These are phyloP conservation scores for Aegotheles bennettii DNA, from an alignment of 2,113 vertebrate species.

Conservation along the genomic window DNA sequence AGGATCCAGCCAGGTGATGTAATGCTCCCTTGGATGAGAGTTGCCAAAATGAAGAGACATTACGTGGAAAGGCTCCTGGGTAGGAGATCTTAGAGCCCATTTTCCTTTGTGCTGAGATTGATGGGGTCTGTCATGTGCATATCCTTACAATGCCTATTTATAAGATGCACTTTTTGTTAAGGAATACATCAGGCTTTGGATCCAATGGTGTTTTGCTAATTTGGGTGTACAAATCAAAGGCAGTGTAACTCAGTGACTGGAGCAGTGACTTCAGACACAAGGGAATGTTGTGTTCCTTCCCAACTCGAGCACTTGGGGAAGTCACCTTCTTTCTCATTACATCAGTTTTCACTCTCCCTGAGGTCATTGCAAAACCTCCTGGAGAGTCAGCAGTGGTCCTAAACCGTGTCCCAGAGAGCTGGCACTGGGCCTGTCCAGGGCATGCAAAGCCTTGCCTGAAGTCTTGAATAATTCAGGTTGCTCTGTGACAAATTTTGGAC, in stretches of 20 bases:
- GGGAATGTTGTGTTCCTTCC: neutral
- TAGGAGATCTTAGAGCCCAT: neutral
- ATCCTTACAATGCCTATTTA: neutral
- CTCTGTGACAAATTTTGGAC: neutral
- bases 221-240: accelerated
- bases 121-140: accelerated
- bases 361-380: neutral
- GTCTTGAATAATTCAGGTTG: neutral
- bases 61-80: neutral
- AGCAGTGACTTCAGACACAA: neutral
- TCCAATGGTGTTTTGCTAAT: neutral
- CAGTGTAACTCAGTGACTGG: neutral
- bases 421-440: neutral
- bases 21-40: neutral
- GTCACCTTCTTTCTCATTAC: neutral
- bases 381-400: neutral
- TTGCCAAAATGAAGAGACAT: neutral
- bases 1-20: neutral
- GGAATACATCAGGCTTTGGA: neutral
- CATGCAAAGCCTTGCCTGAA: accelerated
- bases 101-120: neutral
- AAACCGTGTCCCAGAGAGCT: neutral
- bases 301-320: neutral
- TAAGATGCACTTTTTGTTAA: neutral
- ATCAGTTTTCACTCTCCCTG: neutral